Evolutionary conservation across 2,888 invertebrate species (phyloP).

Genomic region (Apotomis capreana): DNA sequence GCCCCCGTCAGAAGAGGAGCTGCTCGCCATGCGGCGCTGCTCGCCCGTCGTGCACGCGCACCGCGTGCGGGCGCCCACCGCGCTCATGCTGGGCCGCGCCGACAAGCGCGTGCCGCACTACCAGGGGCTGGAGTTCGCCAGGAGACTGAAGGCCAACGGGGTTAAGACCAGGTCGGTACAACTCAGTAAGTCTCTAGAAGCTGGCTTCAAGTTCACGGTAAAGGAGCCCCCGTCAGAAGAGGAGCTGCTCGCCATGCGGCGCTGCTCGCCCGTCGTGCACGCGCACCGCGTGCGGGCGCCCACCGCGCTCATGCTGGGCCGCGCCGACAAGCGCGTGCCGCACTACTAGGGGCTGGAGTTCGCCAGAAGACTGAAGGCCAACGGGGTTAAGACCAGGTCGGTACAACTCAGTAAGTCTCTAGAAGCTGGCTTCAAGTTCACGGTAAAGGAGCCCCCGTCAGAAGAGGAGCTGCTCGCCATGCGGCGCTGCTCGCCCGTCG

Average conservation of each 20-base stretch:
- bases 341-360: slow-evolving; percentile 88
- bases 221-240: slow-evolving; percentile 78
- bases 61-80: slow-evolving; percentile 90
- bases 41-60: no score
- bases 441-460: no score
- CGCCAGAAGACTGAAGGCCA: slow-evolving; percentile 86
- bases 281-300: slow-evolving; percentile 89
- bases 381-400: slow-evolving; percentile 53
- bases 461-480: no score
- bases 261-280: slow-evolving; percentile 87
- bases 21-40: no score
- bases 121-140: slow-evolving; percentile 89
- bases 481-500: no score
- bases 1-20: no score
- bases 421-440: not conserved
- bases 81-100: slow-evolving; percentile 88
- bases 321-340: slow-evolving; percentile 92
- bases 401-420: not conserved
- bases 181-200: slow-evolving; percentile 72
- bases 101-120: slow-evolving; percentile 91
- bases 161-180: slow-evolving; percentile 37
- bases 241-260: slow-evolving; percentile 83
- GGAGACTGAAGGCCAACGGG: slow-evolving; percentile 85
- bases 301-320: slow-evolving; percentile 90
- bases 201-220: slow-evolving; percentile 83